Percentiles rank a stretch among this genome's conserved stretches.
Conservation (phyloP, 2,113 vertebrate species). For the Brachyistius frenatus region DNA sequence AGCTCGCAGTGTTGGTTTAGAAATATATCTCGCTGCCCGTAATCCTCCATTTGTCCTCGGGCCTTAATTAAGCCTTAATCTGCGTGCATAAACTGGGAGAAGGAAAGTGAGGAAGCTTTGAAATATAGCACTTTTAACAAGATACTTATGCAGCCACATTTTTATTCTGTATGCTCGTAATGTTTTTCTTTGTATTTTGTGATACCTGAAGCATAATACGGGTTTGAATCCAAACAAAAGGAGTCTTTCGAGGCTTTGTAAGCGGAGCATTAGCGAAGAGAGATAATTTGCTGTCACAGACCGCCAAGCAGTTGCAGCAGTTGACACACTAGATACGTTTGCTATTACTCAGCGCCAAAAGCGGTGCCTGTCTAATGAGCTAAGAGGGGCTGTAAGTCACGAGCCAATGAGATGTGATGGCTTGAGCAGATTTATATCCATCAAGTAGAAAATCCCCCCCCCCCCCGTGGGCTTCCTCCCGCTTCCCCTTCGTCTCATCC, state of each 20-base stretch:
- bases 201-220: not conserved
- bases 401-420: constrained; percentile 66
- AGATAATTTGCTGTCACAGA: constrained; percentile 46
- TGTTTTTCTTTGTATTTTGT: too few species aligned
- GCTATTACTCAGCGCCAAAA: constrained; percentile 61
- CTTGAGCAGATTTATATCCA: constrained; percentile 69
- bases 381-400: constrained; percentile 57
- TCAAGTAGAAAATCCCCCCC: constrained; percentile 51
- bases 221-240: constrained; percentile 24
- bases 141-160: too few species aligned
- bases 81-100: not conserved
- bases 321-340: constrained; percentile 47
- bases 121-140: not conserved
- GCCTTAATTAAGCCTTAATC: not conserved
- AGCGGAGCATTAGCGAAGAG: constrained; percentile 10
- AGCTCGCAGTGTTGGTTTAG: not conserved
- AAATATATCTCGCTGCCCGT: not conserved
- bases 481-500: constrained; percentile 32
- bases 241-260: constrained; percentile 3
- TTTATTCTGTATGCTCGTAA: too few species aligned
- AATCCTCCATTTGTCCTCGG: not conserved
- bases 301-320: constrained; percentile 46
- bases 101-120: not conserved
- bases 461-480: constrained; percentile 28
- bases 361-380: constrained; percentile 68